phyloP scores from a whole-genome alignment of 2,113 vertebrate genomes.

The Hassar affinis region DNA sequence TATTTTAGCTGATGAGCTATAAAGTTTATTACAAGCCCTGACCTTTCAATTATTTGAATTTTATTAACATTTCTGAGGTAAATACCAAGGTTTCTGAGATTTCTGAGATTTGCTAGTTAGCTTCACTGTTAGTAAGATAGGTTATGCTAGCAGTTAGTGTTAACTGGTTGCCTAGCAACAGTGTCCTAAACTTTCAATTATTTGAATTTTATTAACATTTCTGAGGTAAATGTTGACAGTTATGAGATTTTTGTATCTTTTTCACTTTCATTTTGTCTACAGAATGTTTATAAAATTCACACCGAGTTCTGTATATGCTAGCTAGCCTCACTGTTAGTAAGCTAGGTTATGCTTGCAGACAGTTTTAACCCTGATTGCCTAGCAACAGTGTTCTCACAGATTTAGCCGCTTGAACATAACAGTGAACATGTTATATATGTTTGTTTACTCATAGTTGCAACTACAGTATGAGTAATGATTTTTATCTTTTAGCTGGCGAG shows the following conservation, averaged over 20 bases:
- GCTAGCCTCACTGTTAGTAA: neutral
- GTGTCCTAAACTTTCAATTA: neutral
- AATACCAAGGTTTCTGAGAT: neutral
- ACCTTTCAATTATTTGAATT: neutral
- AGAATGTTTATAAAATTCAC: neutral
- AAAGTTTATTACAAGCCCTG: neutral
- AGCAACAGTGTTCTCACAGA: neutral
- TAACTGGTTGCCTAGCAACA: neutral
- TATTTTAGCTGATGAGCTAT: neutral
- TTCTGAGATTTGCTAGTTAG: neutral
- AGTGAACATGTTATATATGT: no score
- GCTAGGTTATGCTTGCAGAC: neutral
- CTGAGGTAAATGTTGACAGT: neutral
- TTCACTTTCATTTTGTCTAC: neutral
- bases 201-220: neutral
- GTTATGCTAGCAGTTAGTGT: neutral
- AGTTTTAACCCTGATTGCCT: neutral
- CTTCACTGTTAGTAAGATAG: neutral
- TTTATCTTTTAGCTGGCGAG: no score
- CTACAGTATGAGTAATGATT: neutral
- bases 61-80: neutral
- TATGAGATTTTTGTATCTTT: neutral
- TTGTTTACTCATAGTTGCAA: no score
- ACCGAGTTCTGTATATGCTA: neutral
- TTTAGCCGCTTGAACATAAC: neutral